Base-by-base conservation (phyloP, 2,888 invertebrate genomes). In the Parthenolecanium corni region DNA sequence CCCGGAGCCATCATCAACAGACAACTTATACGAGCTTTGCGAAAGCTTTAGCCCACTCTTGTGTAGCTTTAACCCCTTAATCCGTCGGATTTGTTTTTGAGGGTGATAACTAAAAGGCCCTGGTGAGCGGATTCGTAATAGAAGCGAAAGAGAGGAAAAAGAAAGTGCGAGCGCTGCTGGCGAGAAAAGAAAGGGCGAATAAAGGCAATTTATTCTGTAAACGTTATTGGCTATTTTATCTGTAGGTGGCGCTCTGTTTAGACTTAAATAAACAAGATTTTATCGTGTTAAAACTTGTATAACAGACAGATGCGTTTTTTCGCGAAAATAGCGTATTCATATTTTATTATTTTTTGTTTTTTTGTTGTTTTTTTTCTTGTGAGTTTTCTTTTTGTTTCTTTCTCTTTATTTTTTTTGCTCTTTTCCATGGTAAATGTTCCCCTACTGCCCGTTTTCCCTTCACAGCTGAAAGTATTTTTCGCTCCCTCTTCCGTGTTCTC, bases 211-310 rank as follows among this genome's bases (percentile, higher is more conserved):
- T 58, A 58, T 58, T 58, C 58, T 58, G 58, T 58, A 58, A 58
- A 58, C 51, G 58, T 58, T 58, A 58, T 58, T 58, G 58, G 58
- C 58, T 58, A 58, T 58, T 58, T 58, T 58, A 58, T 58, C 51
- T 49, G 58, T 58, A 58, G 58, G 58, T 58, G 58, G 58, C 58
- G 58, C 58, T 58, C 31, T 31, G 5, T 31, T 58, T 58, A 58
- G 58, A 58, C 58, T 58, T 58, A 49, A 58, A 58, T 58, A 58
- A 58, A 58, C 58, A 58, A 58, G 58, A 58, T 58, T 58, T 58
- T 58, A 58, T 58, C 58, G 58, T 38, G 58, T 58, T 58, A 58
- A 47, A 58, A 58, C 49, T 58, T 58, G 58, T 58, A n/a, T n/a
- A 58, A 58, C 58, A 58, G 49, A 58, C 38, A 58, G 49, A 58